Percentiles rank a stretch among this genome's conserved stretches.
Evolutionary conservation across 2,888 invertebrate genomes (phyloP).

Genomic region (Gandaritis pyraliata): DNA sequence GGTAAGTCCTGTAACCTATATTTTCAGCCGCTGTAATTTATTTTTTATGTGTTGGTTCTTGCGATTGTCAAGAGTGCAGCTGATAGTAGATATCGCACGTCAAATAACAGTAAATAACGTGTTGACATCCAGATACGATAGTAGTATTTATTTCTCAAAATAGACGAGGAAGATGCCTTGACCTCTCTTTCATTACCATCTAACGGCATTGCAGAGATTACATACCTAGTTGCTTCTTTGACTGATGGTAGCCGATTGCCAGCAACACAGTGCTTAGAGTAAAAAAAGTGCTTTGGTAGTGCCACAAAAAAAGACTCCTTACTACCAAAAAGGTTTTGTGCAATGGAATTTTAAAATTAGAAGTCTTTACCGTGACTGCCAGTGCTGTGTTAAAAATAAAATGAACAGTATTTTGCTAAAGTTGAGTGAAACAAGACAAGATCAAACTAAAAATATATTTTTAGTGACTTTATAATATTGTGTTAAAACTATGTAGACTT

Average conservation of each 20-base stretch:
- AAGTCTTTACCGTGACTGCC: constrained; percentile 16
- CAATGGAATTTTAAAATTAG: constrained; percentile 8
- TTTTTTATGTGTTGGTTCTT: constrained; percentile 31
- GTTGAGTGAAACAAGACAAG: constrained; percentile 11
- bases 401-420: not conserved
- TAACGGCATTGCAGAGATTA: constrained; percentile 56
- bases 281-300: constrained; percentile 11
- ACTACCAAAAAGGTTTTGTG: constrained; percentile 16
- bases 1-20: constrained; percentile 57
- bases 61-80: constrained; percentile 32
- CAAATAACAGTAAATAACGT: constrained; percentile 34
- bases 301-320: constrained; percentile 9
- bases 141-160: constrained; percentile 48
- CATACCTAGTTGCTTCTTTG: constrained; percentile 49
- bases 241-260: constrained; percentile 23
- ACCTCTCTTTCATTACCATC: constrained; percentile 61
- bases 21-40: constrained; percentile 17
- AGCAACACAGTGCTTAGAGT: constrained; percentile 1
- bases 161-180: constrained; percentile 62
- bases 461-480: not conserved
- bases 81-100: constrained; percentile 44
- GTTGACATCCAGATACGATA: constrained; percentile 23
- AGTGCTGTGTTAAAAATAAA: constrained; percentile 13
- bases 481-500: not conserved
- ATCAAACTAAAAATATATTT: not conserved